These are phyloP conservation scores for Ifrita kowaldi DNA, from an alignment of 2,113 vertebrate genomes.

Conservation along the genomic window DNA sequence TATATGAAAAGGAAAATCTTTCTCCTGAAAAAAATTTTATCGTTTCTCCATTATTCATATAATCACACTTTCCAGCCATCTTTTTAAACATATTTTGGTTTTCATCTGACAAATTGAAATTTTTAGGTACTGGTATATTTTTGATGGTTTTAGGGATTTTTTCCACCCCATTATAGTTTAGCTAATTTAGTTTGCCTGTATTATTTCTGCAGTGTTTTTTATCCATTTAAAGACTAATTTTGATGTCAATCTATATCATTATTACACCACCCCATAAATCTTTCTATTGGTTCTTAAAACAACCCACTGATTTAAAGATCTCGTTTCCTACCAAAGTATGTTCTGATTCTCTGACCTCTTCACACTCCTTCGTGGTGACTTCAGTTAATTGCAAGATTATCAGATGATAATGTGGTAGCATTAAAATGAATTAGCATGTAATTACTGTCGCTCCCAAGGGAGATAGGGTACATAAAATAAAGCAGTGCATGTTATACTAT, in stretches of 20 bases:
- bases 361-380: slow-evolving; percentile 35
- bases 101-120: background rate
- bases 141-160: fast-evolving
- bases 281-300: background rate
- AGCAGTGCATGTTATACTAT: slow-evolving; percentile 25
- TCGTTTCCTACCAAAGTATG: background rate
- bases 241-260: background rate
- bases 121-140: background rate
- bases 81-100: background rate
- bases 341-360: slow-evolving; percentile 49
- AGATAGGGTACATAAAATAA: slow-evolving; percentile 9
- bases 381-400: slow-evolving; percentile 54
- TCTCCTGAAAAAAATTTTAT: background rate
- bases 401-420: slow-evolving; percentile 33
- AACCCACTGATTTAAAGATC: slow-evolving; percentile 28
- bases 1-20: background rate
- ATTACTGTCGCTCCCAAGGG: slow-evolving; percentile 37
- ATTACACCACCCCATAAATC: background rate
- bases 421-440: slow-evolving; percentile 64
- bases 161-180: background rate
- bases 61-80: background rate
- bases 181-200: background rate
- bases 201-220: background rate
- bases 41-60: background rate
- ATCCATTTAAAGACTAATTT: background rate